These are phyloP conservation scores for Eulithis testata DNA, from an alignment of 2,888 invertebrate genomes.

Conservation along the genomic window DNA sequence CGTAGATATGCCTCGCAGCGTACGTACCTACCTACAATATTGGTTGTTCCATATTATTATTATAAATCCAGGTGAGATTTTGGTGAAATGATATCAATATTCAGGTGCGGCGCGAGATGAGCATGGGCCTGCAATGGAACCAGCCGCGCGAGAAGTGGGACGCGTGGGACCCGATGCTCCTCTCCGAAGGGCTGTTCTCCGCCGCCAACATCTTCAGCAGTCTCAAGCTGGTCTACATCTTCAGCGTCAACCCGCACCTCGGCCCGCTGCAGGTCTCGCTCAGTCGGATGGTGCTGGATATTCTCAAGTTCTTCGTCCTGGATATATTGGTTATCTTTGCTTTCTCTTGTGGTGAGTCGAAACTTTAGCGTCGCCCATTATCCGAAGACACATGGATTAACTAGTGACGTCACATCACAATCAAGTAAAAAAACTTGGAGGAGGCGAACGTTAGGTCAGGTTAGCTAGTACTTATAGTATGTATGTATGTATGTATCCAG, in stretches of 20 bases:
- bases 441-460: no score
- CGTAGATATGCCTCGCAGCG: no score
- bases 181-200: slow-evolving; percentile 98
- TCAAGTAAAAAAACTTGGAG: no score
- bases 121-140: slow-evolving; percentile 84
- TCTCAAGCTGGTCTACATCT: slow-evolving; percentile 98
- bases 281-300: slow-evolving; percentile 97
- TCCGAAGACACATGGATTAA: no score
- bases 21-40: no score
- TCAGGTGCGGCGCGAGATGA: slow-evolving; percentile 91
- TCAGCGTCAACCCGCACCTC: slow-evolving; percentile 98
- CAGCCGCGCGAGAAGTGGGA: slow-evolving; percentile 96
- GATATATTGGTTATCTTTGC: slow-evolving; percentile 97
- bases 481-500: slow-evolving; percentile 60
- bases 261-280: slow-evolving; percentile 98
- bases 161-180: slow-evolving; percentile 98
- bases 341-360: slow-evolving; percentile 94
- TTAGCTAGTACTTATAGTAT: no score
- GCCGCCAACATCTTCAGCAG: slow-evolving; percentile 98
- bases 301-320: slow-evolving; percentile 97
- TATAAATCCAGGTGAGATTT: no score
- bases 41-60: no score
- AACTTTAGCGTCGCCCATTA: not conserved
- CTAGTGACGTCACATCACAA: no score
- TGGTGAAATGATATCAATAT: not conserved